Base-by-base conservation (phyloP, 2,888 invertebrate species). In the Sclerodermus sp. region DNA sequence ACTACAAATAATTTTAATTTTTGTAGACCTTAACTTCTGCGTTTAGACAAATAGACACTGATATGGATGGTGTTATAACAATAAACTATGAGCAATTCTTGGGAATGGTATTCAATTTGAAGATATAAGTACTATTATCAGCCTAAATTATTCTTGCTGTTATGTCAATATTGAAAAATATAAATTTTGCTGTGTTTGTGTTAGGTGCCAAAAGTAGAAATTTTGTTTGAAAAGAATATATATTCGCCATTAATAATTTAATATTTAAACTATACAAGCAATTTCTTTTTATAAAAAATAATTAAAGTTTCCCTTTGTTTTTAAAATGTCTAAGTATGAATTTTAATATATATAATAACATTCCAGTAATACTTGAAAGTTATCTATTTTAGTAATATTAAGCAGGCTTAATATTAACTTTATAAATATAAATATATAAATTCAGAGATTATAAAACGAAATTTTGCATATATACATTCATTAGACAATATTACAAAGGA, bases 31-130 rank as follows among this genome's bases (percentile, higher is more conserved):
- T 97, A 58, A 96, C 96, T 16, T 82, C 89, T 47, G 85, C 95
- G 42, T 97, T 97, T 78, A 84, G 91, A 49, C 88, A 90, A 61
- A 87, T 87, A 70, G 97, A 97, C 77, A 91, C 91, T 1, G 93
- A 96, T 74, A 88, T 91, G 81, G 93, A 94, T 79, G 96, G 96
- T n/a, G 87, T 93, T 48, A 96, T 97, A 60, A 91, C 91, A 46
- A 93, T 97, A 69, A 90, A 93, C 67, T 97, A 96, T 72, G 96
- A 97, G 80, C 94, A 96, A 76, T 97, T 97, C 79, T 83, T 97
- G 51, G 89, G 88, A 67, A 91, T 96, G 88, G 95, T 96, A 23
- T 90, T 91, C 73, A 87, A 87, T 68, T 79, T 91, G 43, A 90
- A 90, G 82, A 84, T 90, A 57, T 86, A 81, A 82, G 10, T 8